These are phyloP conservation scores for Heterodera schachtii DNA, from an alignment of 1,140 invertebrate genomes.

Conservation along the genomic window DNA sequence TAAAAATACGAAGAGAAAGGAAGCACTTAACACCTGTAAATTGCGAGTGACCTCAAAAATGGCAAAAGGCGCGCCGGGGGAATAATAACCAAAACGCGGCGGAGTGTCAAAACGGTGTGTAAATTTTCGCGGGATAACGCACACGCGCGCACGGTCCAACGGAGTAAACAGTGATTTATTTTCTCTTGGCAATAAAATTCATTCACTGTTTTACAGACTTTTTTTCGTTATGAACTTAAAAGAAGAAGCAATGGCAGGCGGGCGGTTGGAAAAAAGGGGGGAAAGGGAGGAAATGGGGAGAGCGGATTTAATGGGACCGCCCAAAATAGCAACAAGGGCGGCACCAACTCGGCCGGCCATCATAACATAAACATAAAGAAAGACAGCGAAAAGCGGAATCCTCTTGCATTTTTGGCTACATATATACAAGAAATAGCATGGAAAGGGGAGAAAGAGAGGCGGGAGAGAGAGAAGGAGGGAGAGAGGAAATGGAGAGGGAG, in stretches of 20 bases:
- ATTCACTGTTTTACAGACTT: not conserved
- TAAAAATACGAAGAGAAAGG: no score
- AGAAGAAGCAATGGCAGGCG: not conserved
- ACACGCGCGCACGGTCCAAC: not conserved
- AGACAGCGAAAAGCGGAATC: not conserved
- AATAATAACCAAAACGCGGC: not conserved
- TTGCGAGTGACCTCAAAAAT: not conserved
- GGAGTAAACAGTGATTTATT: not conserved
- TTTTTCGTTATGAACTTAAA: not conserved
- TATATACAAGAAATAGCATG: not conserved
- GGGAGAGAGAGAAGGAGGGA: no score
- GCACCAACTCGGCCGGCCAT: not conserved
- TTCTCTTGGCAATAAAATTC: not conserved
- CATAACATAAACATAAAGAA: not conserved
- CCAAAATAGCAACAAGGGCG: slow-evolving; percentile 3
- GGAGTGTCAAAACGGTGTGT: not conserved
- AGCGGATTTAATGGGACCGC: slow-evolving; percentile 1
- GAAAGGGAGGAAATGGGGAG: not conserved
- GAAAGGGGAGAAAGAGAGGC: no score
- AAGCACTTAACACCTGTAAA: no score
- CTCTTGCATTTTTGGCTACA: not conserved
- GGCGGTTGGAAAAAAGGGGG: not conserved
- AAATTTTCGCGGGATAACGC: not conserved
- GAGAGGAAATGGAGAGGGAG: no score
- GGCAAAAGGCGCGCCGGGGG: not conserved